These are phyloP conservation scores for Spilosoma lubricipeda DNA, from an alignment of 2,888 invertebrate genomes.

Conservation along the genomic window DNA sequence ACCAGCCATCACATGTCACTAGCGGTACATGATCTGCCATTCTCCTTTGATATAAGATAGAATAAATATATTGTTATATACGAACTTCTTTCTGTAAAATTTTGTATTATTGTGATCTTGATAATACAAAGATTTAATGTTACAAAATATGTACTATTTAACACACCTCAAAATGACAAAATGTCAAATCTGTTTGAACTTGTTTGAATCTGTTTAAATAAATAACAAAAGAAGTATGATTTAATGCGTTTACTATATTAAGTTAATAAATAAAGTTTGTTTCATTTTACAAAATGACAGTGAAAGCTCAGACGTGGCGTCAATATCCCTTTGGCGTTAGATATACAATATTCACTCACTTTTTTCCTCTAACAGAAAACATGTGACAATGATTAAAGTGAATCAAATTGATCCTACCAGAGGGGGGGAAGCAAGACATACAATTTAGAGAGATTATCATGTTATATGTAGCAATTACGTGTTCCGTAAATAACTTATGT, in stretches of 20 bases:
- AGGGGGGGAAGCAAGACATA: not conserved
- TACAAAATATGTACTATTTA: no score
- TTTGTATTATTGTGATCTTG: no score
- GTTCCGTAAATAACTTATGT: no score
- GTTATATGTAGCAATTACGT: no score
- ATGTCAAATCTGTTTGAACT: not conserved
- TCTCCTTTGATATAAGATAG: no score
- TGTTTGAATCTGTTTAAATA: not conserved
- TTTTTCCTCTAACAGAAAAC: not conserved
- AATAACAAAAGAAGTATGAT: not conserved
- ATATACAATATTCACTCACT: not conserved
- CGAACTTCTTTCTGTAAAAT: no score
- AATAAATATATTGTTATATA: no score
- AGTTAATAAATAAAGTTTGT: not conserved
- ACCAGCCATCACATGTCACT: no score
- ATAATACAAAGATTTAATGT: no score
- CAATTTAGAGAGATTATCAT: not conserved
- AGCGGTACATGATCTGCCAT: no score
- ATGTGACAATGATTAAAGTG: not conserved
- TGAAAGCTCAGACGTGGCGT: not conserved
- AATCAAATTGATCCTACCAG: not conserved
- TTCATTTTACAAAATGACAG: no score
- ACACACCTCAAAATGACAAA: no score
- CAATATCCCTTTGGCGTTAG: not conserved
- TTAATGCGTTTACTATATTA: not conserved